These are phyloP conservation scores for Neoaliturus tenellus DNA, from an alignment of 2,888 invertebrate genomes.

Conservation along the genomic window DNA sequence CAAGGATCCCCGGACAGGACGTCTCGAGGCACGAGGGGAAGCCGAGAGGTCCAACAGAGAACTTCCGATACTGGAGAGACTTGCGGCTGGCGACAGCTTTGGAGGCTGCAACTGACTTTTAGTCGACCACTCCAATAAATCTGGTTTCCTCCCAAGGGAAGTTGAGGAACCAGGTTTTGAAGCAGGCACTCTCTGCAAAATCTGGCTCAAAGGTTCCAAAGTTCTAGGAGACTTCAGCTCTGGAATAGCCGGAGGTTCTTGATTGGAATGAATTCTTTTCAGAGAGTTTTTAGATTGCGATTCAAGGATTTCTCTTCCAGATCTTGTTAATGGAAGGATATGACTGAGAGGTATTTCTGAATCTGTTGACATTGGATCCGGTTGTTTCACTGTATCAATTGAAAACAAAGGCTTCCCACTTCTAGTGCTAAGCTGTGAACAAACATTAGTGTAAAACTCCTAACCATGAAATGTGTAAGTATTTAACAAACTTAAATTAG, in stretches of 20 bases:
- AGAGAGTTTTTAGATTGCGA: background rate
- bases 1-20: background rate
- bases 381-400: background rate
- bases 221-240: background rate
- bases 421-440: slow-evolving; percentile 4
- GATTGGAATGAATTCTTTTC: background rate
- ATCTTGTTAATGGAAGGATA: slow-evolving; percentile 14
- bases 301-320: slow-evolving; percentile 16
- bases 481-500: too few species aligned
- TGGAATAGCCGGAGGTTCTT: background rate
- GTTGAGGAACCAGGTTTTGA: background rate
- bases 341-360: slow-evolving; percentile 15
- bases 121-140: background rate
- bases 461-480: too few species aligned
- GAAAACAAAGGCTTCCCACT: slow-evolving; percentile 20
- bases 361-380: background rate
- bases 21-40: background rate
- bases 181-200: background rate
- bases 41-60: slow-evolving; percentile 37
- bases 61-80: slow-evolving; percentile 48
- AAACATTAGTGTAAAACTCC: too few species aligned
- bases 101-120: slow-evolving; percentile 11
- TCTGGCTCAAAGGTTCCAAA: slow-evolving; percentile 3
- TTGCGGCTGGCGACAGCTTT: slow-evolving; percentile 28
- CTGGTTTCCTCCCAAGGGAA: background rate